phyloP scores from a whole-genome alignment of 2,113 vertebrate species.

The Phaethon lepturus region DNA sequence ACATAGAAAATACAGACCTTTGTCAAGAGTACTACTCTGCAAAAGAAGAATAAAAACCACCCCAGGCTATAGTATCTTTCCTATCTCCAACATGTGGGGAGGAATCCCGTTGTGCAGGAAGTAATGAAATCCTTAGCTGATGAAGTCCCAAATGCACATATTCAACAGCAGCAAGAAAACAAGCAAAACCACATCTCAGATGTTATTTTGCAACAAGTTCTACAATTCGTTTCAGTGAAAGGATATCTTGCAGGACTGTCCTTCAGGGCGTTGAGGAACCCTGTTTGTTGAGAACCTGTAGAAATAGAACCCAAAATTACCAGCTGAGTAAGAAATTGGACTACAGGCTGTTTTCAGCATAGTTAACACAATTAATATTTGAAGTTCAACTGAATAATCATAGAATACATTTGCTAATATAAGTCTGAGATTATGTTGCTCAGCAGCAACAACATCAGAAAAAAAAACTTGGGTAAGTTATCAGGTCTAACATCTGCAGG shows the following conservation, averaged over 20 bases:
- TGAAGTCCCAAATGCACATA: not conserved
- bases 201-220: not conserved
- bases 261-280: conserved; percentile 94
- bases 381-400: not conserved
- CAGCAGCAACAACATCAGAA: not conserved
- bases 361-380: not conserved
- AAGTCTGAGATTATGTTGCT: not conserved
- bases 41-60: not conserved
- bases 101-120: not conserved
- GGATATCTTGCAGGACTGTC: conserved; percentile 99
- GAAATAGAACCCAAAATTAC: conserved; percentile 67
- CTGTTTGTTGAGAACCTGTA: conserved; percentile 86
- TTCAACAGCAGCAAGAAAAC: not conserved
- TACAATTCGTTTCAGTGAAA: conserved; percentile 71
- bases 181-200: not conserved
- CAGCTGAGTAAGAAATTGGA: not conserved
- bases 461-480: conserved; percentile 2
- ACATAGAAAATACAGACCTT: not conserved
- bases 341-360: not conserved
- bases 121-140: not conserved
- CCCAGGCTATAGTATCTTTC: not conserved
- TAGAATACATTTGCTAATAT: not conserved
- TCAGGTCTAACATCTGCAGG: conserved; percentile 27
- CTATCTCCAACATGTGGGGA: not conserved
- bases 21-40: not conserved